A percentile compares a stretch with the other conserved stretches of the same genome.
Conservation (phyloP, 2,113 vertebrate species). For the Tetrao urogallus region DNA sequence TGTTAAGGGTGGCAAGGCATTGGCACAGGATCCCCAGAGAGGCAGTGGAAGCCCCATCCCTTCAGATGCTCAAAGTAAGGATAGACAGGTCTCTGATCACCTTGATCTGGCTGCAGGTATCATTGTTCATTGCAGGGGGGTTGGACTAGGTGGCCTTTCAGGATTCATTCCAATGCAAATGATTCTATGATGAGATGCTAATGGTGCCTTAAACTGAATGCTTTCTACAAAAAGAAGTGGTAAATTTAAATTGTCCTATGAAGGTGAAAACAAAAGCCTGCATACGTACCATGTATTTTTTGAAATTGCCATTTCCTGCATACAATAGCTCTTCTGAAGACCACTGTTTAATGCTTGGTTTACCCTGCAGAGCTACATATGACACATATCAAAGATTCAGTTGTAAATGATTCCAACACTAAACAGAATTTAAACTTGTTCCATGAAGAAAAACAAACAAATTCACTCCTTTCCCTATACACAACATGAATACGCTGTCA, state of each 20-base stretch:
- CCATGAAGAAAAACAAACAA: not conserved
- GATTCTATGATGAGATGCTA: not conserved
- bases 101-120: no score
- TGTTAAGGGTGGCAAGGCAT: no score
- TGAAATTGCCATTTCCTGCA: slow-evolving; percentile 15
- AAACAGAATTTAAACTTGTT: not conserved
- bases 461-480: not conserved
- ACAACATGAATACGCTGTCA: not conserved
- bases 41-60: no score
- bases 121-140: no score
- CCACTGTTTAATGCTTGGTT: slow-evolving; percentile 8
- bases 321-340: not conserved
- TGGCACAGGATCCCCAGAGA: no score
- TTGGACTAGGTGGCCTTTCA: no score
- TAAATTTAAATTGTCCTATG: not conserved
- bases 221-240: not conserved
- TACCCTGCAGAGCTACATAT: slow-evolving; percentile 26
- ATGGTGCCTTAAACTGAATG: not conserved
- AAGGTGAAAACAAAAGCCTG: not conserved
- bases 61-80: no score
- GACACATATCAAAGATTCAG: slow-evolving; percentile 15
- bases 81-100: no score
- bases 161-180: no score
- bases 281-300: slow-evolving; percentile 4
- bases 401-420: slow-evolving; percentile 15